These are phyloP conservation scores for Oceanodroma tethys DNA, from an alignment of 2,113 vertebrate species.

Conservation along the genomic window DNA sequence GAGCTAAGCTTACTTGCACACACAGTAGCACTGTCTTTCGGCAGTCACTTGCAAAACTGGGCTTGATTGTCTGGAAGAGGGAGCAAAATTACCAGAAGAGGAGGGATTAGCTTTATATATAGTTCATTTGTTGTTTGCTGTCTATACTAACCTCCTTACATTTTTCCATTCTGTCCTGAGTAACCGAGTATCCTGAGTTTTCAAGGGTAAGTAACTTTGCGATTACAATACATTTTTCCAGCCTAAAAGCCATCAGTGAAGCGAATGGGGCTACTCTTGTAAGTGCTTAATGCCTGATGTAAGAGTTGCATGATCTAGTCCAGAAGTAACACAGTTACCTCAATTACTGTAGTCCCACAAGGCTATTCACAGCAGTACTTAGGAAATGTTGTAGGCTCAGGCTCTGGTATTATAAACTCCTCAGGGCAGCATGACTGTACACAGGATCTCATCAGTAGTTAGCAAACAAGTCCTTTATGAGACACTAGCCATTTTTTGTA, in stretches of 20 bases:
- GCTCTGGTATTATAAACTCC: conserved; percentile 33
- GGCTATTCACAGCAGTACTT: conserved; percentile 23
- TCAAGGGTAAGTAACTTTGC: background rate
- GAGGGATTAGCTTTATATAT: background rate
- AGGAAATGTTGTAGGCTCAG: background rate
- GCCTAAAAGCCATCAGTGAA: conserved; percentile 30
- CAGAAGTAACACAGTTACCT: conserved; percentile 48
- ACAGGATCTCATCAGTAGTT: conserved; percentile 23
- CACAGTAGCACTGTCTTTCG: background rate
- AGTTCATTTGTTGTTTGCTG: background rate
- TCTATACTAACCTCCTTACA: background rate
- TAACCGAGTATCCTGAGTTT: background rate
- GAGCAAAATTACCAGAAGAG: background rate
- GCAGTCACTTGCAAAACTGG: background rate
- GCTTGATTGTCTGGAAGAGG: background rate
- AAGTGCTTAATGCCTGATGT: conserved; percentile 41
- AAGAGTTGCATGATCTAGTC: conserved; percentile 28
- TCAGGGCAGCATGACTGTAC: conserved; percentile 20
- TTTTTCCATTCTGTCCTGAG: background rate
- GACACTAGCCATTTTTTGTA: background rate
- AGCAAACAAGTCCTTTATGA: conserved; percentile 45
- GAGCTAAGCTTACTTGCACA: background rate
- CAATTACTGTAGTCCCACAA: conserved; percentile 49
- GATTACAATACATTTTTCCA: background rate
- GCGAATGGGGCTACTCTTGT: background rate